Conservation (phyloP, 2,888 invertebrate species). For the Pyrgus malvae region DNA sequence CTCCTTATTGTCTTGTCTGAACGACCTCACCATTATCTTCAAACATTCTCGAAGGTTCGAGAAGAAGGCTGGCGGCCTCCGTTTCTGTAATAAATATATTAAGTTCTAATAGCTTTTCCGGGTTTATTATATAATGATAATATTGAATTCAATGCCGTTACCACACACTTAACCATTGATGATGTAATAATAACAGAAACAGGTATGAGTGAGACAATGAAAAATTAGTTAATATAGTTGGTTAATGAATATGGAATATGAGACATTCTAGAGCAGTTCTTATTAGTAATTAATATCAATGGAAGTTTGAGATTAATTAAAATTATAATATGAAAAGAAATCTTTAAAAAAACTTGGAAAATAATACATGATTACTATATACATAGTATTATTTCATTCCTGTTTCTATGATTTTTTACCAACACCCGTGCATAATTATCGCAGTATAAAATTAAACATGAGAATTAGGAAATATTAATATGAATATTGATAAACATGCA, state of each 20-base stretch:
- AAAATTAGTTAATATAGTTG: no score
- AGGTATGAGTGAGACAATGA: background rate
- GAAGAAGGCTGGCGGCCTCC: slow-evolving; percentile 95
- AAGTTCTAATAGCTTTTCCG: background rate
- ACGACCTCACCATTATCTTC: slow-evolving; percentile 92
- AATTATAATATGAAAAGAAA: no score
- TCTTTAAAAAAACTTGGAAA: no score
- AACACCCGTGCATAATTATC: slow-evolving; percentile 1
- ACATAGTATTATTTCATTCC: no score
- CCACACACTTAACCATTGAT: slow-evolving; percentile 8
- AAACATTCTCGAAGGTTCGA: slow-evolving; percentile 94
- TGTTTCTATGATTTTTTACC: slow-evolving; percentile 1
- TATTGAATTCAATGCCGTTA: slow-evolving; percentile 14
- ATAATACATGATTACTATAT: no score
- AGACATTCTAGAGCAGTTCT: no score
- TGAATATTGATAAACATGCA: slow-evolving; percentile 3
- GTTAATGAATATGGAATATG: no score
- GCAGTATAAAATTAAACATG: background rate
- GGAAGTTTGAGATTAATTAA: no score
- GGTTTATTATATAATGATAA: no score
- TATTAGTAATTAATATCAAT: no score
- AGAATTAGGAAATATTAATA: background rate
- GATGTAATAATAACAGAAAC: slow-evolving; percentile 16
- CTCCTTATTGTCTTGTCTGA: slow-evolving; percentile 87
- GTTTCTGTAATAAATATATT: slow-evolving; percentile 83